phyloP scores from a whole-genome alignment of 2,113 vertebrate species.

The Desmodus rotundus region DNA sequence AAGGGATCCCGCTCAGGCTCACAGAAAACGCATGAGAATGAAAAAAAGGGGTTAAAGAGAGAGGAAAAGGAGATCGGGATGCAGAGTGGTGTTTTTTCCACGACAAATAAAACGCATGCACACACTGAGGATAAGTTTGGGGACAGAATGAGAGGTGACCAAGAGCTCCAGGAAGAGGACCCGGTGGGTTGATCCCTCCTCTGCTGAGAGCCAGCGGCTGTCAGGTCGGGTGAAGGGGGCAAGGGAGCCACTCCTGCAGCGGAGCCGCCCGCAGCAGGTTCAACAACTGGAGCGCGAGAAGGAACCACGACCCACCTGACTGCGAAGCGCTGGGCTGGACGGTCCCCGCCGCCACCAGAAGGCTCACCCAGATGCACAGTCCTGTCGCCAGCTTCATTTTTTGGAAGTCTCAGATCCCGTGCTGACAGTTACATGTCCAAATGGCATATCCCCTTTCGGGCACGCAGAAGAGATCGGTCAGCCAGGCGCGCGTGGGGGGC shows the following conservation, averaged over 20 bases:
- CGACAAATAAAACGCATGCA: background rate
- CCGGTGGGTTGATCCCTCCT: background rate
- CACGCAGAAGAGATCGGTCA: slow-evolving; percentile 31
- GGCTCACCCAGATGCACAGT: slow-evolving; percentile 83
- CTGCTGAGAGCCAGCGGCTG: too few species aligned
- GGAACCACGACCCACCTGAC: slow-evolving; percentile 87
- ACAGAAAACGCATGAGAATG: slow-evolving; percentile 29
- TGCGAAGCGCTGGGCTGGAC: slow-evolving; percentile 85
- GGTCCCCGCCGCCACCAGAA: slow-evolving; percentile 83
- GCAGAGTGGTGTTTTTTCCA: background rate
- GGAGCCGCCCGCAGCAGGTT: slow-evolving; percentile 6
- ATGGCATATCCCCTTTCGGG: slow-evolving; percentile 66
- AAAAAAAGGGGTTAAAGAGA: background rate
- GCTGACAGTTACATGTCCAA: slow-evolving; percentile 73
- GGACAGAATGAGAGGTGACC: background rate
- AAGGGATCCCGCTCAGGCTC: background rate
- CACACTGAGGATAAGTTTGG: slow-evolving; percentile 17
- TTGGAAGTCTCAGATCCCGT: slow-evolving; percentile 57
- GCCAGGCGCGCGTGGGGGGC: slow-evolving; percentile 38
- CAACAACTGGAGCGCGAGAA: background rate
- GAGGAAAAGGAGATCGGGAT: background rate
- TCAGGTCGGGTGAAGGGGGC: background rate
- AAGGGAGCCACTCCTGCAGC: background rate
- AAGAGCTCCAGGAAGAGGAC: background rate
- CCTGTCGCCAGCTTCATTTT: slow-evolving; percentile 74